phyloP scores from a whole-genome alignment of 2,888 invertebrate genomes.

The Acanthosepion esculentum region DNA sequence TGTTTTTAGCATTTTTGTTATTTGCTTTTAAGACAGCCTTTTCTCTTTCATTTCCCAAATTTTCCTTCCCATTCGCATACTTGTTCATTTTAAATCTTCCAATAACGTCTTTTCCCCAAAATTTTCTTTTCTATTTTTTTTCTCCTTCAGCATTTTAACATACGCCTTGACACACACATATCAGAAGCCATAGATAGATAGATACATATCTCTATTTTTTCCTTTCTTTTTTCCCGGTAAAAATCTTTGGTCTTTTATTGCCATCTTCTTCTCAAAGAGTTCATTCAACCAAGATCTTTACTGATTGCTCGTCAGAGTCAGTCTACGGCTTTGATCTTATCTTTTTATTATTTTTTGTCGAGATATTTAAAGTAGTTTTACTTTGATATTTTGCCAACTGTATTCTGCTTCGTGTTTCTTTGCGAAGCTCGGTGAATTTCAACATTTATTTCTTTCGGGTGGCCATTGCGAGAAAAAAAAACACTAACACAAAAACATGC shows the following conservation, averaged over 20 bases:
- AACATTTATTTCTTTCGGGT: neutral
- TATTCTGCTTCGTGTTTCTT: neutral
- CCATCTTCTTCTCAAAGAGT: neutral
- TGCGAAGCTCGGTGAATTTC: neutral
- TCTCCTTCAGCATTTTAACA: neutral
- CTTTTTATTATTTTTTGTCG: neutral
- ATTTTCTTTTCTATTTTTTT: neutral
- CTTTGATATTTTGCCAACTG: neutral
- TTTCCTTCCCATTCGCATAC: too few species aligned
- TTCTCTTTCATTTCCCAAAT: neutral
- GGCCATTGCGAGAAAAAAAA: neutral
- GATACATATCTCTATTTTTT: too few species aligned
- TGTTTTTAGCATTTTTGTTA: neutral
- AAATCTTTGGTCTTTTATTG: neutral
- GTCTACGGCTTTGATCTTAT: neutral
- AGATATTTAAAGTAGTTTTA: neutral
- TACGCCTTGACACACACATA: too few species aligned
- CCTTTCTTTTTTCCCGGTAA: neutral
- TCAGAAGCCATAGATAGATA: too few species aligned
- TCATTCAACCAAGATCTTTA: neutral
- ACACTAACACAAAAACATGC: neutral
- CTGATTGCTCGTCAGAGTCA: neutral
- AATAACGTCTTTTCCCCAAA: too few species aligned
- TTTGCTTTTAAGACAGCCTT: neutral
- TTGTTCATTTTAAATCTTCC: too few species aligned